These are phyloP conservation scores for Ecdyonurus torrentis DNA, from an alignment of 2,888 invertebrate genomes.

Conservation along the genomic window DNA sequence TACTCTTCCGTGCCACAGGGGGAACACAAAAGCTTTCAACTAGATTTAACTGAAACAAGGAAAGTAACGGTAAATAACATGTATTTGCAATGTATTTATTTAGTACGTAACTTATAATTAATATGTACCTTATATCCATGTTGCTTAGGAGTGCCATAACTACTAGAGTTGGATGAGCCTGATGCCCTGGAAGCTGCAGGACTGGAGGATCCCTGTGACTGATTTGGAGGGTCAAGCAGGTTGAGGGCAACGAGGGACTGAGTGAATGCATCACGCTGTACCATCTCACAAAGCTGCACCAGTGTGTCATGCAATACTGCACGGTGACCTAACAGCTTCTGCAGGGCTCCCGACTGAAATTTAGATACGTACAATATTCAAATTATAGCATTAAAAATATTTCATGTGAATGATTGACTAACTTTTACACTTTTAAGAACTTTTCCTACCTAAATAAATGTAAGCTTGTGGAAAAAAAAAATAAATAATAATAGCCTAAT, in stretches of 20 bases:
- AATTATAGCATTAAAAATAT: constrained; percentile 3
- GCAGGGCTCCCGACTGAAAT: constrained; percentile 32
- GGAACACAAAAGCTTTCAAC: constrained; percentile 43
- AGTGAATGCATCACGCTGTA: constrained; percentile 43
- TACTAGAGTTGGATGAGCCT: not conserved
- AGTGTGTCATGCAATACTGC: constrained; percentile 32
- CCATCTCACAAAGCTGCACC: constrained; percentile 36
- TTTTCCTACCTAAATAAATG: too few relatives aligned
- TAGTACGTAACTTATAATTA: not conserved
- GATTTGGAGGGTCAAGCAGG: constrained; percentile 26
- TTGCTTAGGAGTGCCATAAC: constrained; percentile 14
- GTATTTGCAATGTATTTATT: not conserved
- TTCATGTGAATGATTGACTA: too few relatives aligned
- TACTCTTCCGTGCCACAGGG: constrained; percentile 36
- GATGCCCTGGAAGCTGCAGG: not conserved
- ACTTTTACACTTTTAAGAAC: too few relatives aligned
- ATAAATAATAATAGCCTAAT: too few relatives aligned
- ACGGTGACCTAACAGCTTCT: constrained; percentile 31
- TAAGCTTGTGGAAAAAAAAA: too few relatives aligned
- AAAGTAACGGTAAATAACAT: too few relatives aligned
- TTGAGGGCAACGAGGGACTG: constrained; percentile 38
- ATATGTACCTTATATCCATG: constrained; percentile 17
- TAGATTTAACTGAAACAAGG: constrained; percentile 36
- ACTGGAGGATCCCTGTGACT: constrained; percentile 6
- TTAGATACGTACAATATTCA: constrained; percentile 7